Evolutionary conservation across 2,888 invertebrate species (phyloP), one percentile per base, ranked within the genome.

Genomic region (Aelia acuminata): DNA sequence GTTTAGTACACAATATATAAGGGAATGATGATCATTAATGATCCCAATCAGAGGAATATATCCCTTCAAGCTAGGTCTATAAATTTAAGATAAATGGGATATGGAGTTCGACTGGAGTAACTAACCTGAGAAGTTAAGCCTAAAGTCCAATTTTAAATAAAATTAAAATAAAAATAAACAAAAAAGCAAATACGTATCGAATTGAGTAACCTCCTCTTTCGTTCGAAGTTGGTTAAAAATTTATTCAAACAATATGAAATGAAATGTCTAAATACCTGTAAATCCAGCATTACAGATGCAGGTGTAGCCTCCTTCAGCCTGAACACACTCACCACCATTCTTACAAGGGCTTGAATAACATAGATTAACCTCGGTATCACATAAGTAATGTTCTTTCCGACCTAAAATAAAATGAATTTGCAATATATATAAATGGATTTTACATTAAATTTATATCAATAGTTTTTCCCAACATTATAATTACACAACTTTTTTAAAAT

Each of bases 291-390:
- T 92, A 92, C 99, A 99, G 0, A 96, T 94, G 92, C 99, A 99
- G 0, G 97, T 96, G 92, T 97, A 98, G 0, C 98, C 98, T 2
- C 98, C 96, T 93, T 99, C 99, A 7, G 95, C 94, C 0, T 97
- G 94, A 88, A 95, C 93, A 91, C 99, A 99, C 0, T 95, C 95
- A 0, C 98, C 99, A 84, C 96, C 96, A 92, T 97, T 96, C 90
- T 94, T 94, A 92, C 99, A 99, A 0, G 99, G 99, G 91, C 97
- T 97, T 0, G 98, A 99, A 92, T 98, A 99, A 92, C 99, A 99
- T 1, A 99, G 93, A 92, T 99, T 98, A 3, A 99, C 98, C 92
- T 99, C 99, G 0, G 97, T 97, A 91, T 99, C 98, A 92, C 99
- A 99, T 91, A 98, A 94, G 92, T 98, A 98, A 92, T 97, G 97